These are phyloP conservation scores for Hyposmocoma kahamanoa DNA, from an alignment of 1,140 invertebrate species.

Conservation along the genomic window DNA sequence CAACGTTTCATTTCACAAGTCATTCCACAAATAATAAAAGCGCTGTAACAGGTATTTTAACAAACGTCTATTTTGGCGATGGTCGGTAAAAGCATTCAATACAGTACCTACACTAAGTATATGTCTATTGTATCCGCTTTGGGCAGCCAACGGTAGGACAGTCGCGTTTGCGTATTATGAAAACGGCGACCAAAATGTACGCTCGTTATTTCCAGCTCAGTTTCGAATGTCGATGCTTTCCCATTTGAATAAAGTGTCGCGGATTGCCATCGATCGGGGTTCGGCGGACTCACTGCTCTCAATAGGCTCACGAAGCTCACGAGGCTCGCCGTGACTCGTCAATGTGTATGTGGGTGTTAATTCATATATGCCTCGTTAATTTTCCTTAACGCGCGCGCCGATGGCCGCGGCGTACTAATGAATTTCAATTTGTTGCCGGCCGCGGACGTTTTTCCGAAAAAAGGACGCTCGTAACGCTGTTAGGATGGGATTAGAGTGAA, in stretches of 20 bases:
- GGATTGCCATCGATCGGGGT: constrained; percentile 48
- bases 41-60: no score
- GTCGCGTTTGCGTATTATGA: no score
- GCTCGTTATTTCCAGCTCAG: not conserved
- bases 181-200: no score
- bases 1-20: no score
- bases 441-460: constrained; percentile 29
- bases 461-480: constrained; percentile 22
- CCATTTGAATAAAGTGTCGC: constrained; percentile 44
- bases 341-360: constrained; percentile 46
- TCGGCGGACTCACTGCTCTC: constrained; percentile 12
- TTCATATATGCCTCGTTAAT: constrained; percentile 64
- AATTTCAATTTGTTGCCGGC: constrained; percentile 67
- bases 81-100: no score
- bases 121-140: no score
- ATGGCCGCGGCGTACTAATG: constrained; percentile 55
- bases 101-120: no score
- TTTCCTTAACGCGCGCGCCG: constrained; percentile 57
- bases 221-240: constrained; percentile 2
- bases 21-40: no score
- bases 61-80: no score
- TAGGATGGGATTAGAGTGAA: constrained; percentile 2
- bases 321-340: constrained; percentile 15
- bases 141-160: no score
- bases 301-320: not conserved